Base-by-base conservation (phyloP, 2,888 invertebrate species). In the Diadegma fenestrale region DNA sequence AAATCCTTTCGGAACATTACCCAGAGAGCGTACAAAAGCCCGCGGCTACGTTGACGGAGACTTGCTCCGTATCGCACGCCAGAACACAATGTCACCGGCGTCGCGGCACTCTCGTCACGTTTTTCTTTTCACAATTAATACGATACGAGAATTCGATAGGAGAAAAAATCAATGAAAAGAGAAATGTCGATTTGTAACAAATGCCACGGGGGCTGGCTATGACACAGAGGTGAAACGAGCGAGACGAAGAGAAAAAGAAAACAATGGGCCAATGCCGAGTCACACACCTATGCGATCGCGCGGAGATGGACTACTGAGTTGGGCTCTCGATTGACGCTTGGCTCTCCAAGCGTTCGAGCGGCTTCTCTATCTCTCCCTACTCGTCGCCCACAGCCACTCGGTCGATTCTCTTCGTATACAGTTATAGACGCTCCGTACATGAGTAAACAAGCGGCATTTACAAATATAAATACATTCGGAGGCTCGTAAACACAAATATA, bases 241-340 rank as follows among this genome's bases (percentile, higher is more conserved):
- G 17, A 75, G n/a, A 75, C 30, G 48, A 33, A 6, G 6, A 30
- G 17, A 51, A 22, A 33, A 51, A 58, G 7, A 58, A 58, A 78
- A 61, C 30, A 64, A 48, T 10, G 41, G 51, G 63, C 30, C 33
- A 54, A 54, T 45, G 69, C 63, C 69, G 68, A 71, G 14, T 37
- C 63, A 45, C 54, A 68, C 51, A 61, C 51, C 58, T 63, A 19
- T 33, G 63, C 71, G 76, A 75, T 61, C 85, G 82, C 69, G 72
- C 79, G 48, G 58, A 64, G 82, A 75, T 66, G 66, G 82, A 85
- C 85, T 80, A 69, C 78, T 85, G 81, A 81, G 73, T 73, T 12
- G 26, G 72, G 22, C 66, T 76, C 54, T 43, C 54, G 75, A 19
- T 61, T 72, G n/a, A 41, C 51, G 54, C 3, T 19, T 58, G 41